Evolutionary conservation across 1,140 invertebrate species (phyloP).

Genomic region (Neotoxoptera formosana): DNA sequence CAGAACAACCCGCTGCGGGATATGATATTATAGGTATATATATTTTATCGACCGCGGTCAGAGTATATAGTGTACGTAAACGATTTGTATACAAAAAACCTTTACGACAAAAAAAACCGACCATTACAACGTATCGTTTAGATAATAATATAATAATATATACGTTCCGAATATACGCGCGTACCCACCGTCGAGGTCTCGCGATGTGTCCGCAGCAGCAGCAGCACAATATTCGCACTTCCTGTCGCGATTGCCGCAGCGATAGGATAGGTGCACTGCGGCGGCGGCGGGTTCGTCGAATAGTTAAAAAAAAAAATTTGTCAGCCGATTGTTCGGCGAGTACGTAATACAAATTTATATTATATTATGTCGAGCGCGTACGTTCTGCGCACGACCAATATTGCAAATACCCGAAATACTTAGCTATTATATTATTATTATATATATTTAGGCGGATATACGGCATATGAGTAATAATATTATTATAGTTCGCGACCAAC

Average conservation of each 20-base stretch:
- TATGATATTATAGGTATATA: neutral
- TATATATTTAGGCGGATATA: neutral
- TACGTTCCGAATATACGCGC: neutral
- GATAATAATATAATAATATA: too few relatives aligned
- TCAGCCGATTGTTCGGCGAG: neutral
- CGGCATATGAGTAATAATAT: too few relatives aligned
- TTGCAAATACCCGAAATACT: neutral
- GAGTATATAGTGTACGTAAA: neutral
- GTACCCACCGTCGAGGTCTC: neutral
- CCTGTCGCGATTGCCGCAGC: neutral
- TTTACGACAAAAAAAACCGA: neutral
- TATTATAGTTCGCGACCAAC: neutral
- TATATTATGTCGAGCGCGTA: neutral
- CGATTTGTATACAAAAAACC: neutral
- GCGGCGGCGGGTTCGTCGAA: neutral
- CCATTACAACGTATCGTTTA: constrained; percentile 8
- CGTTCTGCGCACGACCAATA: neutral
- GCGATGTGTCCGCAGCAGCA: neutral
- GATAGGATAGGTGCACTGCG: neutral
- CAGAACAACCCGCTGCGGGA: neutral
- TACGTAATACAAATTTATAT: neutral
- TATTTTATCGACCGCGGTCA: constrained; percentile 5
- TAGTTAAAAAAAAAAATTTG: neutral
- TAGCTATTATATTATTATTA: neutral
- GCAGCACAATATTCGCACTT: neutral